Percentiles rank a stretch among this genome's conserved stretches.
Conservation (phyloP, 2,797 vertebrate genomes). For the Micropoecilia bifurca region DNA sequence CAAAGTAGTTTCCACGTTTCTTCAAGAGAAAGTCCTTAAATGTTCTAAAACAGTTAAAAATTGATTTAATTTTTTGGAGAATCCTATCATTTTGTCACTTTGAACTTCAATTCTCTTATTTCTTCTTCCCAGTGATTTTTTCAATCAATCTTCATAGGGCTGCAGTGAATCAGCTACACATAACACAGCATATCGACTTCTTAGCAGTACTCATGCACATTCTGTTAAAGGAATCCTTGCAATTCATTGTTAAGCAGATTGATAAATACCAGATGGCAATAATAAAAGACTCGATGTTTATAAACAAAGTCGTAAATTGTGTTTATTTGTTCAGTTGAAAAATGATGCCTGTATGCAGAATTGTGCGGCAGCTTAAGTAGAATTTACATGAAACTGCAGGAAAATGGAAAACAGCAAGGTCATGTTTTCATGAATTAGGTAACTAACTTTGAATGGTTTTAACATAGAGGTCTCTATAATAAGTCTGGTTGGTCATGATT, state of each 20-base stretch:
- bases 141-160: background rate
- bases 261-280: constrained; percentile 1
- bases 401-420: background rate
- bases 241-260: background rate
- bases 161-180: background rate
- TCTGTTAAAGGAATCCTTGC: background rate
- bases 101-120: background rate
- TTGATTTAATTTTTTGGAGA: background rate
- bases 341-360: background rate
- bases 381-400: background rate
- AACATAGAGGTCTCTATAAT: background rate
- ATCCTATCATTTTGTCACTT: background rate
- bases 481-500: background rate
- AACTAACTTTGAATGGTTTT: background rate
- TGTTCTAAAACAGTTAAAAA: background rate
- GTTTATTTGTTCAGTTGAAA: background rate
- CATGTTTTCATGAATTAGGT: background rate
- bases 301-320: background rate
- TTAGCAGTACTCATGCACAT: background rate
- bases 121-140: background rate
- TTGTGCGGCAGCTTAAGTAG: background rate
- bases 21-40: background rate
- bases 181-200: background rate
- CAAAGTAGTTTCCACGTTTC: background rate
- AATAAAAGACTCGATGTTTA: background rate